Percentiles rank a stretch among this genome's conserved stretches.
Evolutionary conservation across 1,140 invertebrate species (phyloP).

Genomic region (Plectrocnemia conspersa): DNA sequence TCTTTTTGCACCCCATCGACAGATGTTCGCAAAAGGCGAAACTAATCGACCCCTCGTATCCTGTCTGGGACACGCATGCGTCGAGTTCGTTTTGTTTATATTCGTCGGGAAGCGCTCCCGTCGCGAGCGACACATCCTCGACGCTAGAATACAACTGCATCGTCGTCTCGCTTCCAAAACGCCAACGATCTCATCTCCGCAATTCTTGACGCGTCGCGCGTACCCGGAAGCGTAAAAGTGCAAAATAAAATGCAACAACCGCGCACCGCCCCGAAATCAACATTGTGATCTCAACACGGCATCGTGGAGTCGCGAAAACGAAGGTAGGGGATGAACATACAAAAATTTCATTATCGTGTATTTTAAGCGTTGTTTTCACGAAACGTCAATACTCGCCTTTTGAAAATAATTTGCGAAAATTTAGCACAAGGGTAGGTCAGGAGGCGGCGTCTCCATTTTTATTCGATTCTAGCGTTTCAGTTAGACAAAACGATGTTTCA

Average conservation of each 20-base stretch:
- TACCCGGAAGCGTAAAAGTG: no score
- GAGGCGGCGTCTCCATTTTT: slow-evolving; percentile 30
- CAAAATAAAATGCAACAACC: no score
- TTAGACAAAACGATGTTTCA: not conserved
- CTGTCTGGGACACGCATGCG: slow-evolving; percentile 26
- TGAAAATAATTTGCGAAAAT: not conserved
- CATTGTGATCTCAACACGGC: slow-evolving; percentile 30
- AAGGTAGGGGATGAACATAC: slow-evolving; percentile 21
- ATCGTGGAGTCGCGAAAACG: slow-evolving; percentile 36
- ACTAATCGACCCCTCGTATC: slow-evolving; percentile 5
- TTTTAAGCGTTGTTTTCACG: not conserved
- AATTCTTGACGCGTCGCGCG: not conserved
- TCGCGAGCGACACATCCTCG: not conserved
- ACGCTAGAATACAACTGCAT: no score
- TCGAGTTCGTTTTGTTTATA: slow-evolving; percentile 35
- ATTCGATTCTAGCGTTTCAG: not conserved
- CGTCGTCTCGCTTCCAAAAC: not conserved
- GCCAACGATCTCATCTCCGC: not conserved
- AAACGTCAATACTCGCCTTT: not conserved
- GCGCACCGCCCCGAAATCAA: slow-evolving; percentile 11
- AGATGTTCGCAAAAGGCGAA: not conserved
- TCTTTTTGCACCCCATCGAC: no score
- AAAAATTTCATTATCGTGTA: no score
- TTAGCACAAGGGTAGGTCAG: slow-evolving; percentile 25
- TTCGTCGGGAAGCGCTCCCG: slow-evolving; percentile 14